phyloP scores from a whole-genome alignment of 2,888 invertebrate species.

The Melinaea marsaeus region DNA sequence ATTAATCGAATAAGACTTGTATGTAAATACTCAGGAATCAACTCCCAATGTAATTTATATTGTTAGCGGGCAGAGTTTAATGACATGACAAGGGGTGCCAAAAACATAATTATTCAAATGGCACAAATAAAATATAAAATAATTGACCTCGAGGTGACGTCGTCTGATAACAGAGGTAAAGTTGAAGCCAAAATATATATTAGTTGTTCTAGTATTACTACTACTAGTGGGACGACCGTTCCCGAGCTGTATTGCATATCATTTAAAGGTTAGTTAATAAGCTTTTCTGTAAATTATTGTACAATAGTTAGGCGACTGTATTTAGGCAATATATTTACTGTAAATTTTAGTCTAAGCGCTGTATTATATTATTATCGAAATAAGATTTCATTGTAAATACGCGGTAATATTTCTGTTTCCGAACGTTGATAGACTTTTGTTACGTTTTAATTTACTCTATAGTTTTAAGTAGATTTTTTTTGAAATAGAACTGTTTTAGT shows the following conservation, averaged over 20 bases:
- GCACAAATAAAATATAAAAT: background rate
- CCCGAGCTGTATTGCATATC: slow-evolving; percentile 67
- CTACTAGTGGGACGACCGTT: slow-evolving; percentile 33
- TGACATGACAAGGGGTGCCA: slow-evolving; percentile 3
- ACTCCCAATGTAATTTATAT: background rate
- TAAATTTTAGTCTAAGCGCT: slow-evolving; percentile 56
- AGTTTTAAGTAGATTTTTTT: slow-evolving; percentile 29
- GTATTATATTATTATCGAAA: slow-evolving; percentile 60
- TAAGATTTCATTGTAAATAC: slow-evolving; percentile 71
- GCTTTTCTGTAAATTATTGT: slow-evolving; percentile 76
- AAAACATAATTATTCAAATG: background rate
- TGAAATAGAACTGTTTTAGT: slow-evolving; percentile 5
- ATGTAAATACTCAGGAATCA: slow-evolving; percentile 15
- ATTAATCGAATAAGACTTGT: slow-evolving; percentile 14
- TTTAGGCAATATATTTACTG: slow-evolving; percentile 57
- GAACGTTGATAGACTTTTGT: slow-evolving; percentile 41
- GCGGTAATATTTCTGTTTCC: slow-evolving; percentile 40
- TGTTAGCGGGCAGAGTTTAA: slow-evolving; percentile 4
- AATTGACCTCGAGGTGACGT: background rate
- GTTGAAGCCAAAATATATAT: slow-evolving; percentile 23
- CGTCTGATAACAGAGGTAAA: background rate
- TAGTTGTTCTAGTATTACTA: slow-evolving; percentile 29
- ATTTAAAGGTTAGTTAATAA: slow-evolving; percentile 58
- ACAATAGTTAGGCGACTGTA: slow-evolving; percentile 69
- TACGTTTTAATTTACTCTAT: slow-evolving; percentile 30